Base-by-base conservation (phyloP, 1,140 invertebrate genomes). In the Tetranychus urticae region DNA sequence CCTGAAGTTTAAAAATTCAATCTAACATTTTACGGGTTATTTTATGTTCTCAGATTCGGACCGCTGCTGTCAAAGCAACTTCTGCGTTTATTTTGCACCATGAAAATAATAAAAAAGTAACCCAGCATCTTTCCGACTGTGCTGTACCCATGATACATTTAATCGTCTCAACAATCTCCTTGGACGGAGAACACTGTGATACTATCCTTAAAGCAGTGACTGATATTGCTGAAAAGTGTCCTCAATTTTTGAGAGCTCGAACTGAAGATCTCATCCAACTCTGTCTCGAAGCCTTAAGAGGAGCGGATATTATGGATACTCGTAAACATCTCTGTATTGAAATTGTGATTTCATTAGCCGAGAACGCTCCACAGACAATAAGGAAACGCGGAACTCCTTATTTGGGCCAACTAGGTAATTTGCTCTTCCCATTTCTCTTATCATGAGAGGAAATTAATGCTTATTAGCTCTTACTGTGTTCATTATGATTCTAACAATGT, bases 291-390 rank as follows among this genome's bases (percentile, higher is more conserved):
- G 67, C 85, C 42, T 77, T 88, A 58, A 77, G 78, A 34, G 81
- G 88, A 69, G 71, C 75, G 10, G 81, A 88, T 37, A 77, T 85
- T 39, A 78, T 81, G 63, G 88, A 94, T 67, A 81, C 80, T 8
- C 91, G 86, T 81, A 79, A 89, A 59, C 89, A 97, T 71, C 76
- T 97, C 48, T 82, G 86, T 1, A 72, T 99, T 13, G 94, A 98
- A 75, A 84, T 91, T 14, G 79, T 97, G 71, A 88, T 97, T 10
- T 92, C 92, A 3, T 71, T 97, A 58, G 81, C 89, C 47, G 96
- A 99, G 77, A 88, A 85, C 47, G 89, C 90, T 1, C 84, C 94
- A 14, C 85, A 88, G 2, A 94, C 94, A 85, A 82, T 99, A 14
- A 80, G 92, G 23, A 97, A 96, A 73, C 80, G 84, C 67, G 75